Evolutionary conservation across 1,140 invertebrate species (phyloP), one percentile per base, ranked within the genome.

Genomic region (Papilio helenus): DNA sequence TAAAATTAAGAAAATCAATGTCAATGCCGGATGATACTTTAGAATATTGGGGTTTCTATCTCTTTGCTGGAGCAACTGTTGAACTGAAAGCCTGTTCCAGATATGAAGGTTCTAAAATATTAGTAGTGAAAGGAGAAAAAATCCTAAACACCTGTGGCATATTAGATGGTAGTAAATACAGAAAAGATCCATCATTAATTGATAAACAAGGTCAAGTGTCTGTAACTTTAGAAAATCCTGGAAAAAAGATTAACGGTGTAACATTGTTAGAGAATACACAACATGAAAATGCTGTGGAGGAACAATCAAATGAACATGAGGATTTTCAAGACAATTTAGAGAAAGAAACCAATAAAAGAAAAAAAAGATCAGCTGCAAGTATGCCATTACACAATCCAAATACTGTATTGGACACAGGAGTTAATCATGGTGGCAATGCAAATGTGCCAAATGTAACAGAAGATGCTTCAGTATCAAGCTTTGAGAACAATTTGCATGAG

Each of bases 31-130:
- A 98, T 93, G 97, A 98, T 87, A 97, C 97, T 29, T 94, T 98
- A 49, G 97, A 98, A 90, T 98, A 98, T 92, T 98, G 97, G 97
- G 97, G 97, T 29, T 98, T 98, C 95, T 98, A 97, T 94, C 90
- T 98, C 18, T 95, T 97, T 29, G 96, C 96, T 90, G 97, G 97
- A 20, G 97, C 97, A 16, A 96, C 95, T 18, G 97, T 98, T 2
- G 95, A 95, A 72, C 92, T 98, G 10, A 97, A 97, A 83, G 96
- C 97, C 51, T 98, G 98, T 92, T 98, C 97, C 61, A 95, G 97
- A 92, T 97, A 96, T 92, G 95, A 96, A 85, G 97, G 97, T 79
- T 96, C 97, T 12, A 96, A 97, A 77, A 96, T 98, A 85, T 93
- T 98, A 80, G 96, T 98, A 2, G 97, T 98, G 0, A 97, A 97